Evolutionary conservation across 2,113 vertebrate species (phyloP), one percentile per base, ranked within the genome.

Genomic region (Nibea coibor): DNA sequence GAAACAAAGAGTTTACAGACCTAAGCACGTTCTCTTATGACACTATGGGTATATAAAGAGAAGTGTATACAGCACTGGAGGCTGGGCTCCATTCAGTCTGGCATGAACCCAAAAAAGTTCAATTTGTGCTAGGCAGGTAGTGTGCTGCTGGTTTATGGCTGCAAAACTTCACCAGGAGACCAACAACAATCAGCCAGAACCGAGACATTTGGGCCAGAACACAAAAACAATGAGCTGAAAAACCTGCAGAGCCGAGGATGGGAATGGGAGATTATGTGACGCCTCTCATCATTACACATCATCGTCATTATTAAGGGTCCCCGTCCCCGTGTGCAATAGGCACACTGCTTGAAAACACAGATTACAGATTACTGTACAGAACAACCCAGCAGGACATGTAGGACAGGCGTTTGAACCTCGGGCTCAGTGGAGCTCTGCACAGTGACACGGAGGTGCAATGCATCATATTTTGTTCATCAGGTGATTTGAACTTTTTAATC

Each of bases 401-500:
- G 11, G 20, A 45, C 3, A 66, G 28, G 48, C 15, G 12, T 57
- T 57, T 57, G 12, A 57, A 39, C 1, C 1, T 8, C 14, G 53
- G 14, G 0, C n/a, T 24, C 45, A 48, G 26, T 22, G 7, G 24
- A 26, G 43, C n/a, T 5, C 5, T 10, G 47, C 19, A 24, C 39
- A 24, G 24, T 19, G 47, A 54, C 45, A 54, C 75, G n/a, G 58
- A 45, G 43, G 42, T 61, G 15, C 26, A 6, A 22, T 0, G 43
- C 17, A 11, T 64, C 31, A 48, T 58, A 47, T 75, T 43, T 45
- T 19, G 28, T 59, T 63, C 72, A 59, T 51, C 61, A 19, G 16
- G 24, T 0, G 58, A 69, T 81, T 76, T 88, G 82, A 87, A 75
- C 70, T 56, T 56, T 14, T 39, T 4, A 20, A 68, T 51, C 24